Evolutionary conservation across 2,113 vertebrate species (phyloP).

Genomic region (Litocranius walleri): DNA sequence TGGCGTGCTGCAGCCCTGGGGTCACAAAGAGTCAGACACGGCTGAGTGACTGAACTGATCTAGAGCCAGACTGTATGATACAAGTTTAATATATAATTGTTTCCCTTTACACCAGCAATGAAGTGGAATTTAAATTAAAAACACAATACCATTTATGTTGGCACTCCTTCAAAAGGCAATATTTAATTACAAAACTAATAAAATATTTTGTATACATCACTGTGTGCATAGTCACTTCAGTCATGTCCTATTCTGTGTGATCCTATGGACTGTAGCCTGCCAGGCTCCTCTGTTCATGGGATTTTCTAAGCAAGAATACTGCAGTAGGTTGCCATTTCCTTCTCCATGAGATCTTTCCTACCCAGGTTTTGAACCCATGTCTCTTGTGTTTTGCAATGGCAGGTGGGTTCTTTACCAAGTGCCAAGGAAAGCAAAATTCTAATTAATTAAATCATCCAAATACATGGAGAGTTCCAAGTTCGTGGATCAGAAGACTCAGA

Average conservation of each 20-base stretch:
- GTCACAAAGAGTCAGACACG: fast-evolving
- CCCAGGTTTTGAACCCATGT: neutral
- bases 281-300: neutral
- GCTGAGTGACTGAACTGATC: neutral
- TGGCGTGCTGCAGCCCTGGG: fast-evolving
- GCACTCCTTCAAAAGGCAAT: neutral
- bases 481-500: neutral
- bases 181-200: neutral
- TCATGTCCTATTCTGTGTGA: neutral
- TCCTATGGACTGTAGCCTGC: neutral
- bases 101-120: neutral
- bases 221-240: neutral
- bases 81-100: neutral
- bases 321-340: neutral
- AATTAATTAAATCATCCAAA: neutral
- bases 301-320: neutral
- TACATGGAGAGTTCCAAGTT: neutral
- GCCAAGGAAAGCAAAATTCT: neutral
- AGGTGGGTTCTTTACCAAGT: neutral
- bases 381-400: neutral
- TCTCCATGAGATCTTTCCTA: neutral
- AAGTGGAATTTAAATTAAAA: neutral
- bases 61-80: neutral
- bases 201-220: neutral
- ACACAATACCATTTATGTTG: neutral